Evolutionary conservation across 2,113 vertebrate genomes (phyloP).

Genomic region (Alethe diademata): DNA sequence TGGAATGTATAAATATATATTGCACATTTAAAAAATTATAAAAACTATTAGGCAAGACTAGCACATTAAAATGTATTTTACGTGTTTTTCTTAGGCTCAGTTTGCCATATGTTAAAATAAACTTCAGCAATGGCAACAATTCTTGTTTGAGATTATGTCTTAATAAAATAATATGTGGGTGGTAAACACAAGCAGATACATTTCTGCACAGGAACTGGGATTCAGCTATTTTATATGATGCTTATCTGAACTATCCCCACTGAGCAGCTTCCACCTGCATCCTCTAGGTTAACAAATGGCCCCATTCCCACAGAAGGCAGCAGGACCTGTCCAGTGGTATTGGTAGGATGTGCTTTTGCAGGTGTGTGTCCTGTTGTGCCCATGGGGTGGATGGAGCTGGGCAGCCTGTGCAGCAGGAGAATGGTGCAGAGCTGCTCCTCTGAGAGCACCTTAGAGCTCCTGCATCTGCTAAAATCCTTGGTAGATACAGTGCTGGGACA

Average conservation of each 20-base stretch:
- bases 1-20: constrained; percentile 63
- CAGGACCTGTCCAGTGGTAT: not conserved
- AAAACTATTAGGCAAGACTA: constrained; percentile 56
- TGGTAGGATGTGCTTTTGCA: rapidly evolving
- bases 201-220: not conserved
- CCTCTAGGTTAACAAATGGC: not conserved
- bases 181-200: constrained; percentile 49
- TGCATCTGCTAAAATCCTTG: not conserved
- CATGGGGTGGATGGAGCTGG: rapidly evolving
- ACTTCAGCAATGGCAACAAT: constrained; percentile 70
- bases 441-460: not conserved
- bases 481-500: not conserved
- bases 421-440: not conserved
- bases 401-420: not conserved
- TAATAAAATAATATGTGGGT: constrained; percentile 75
- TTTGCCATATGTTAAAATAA: constrained; percentile 74
- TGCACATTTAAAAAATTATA: constrained; percentile 26
- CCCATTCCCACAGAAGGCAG: not conserved
- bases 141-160: constrained; percentile 68
- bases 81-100: constrained; percentile 67
- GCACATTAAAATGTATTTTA: constrained; percentile 55
- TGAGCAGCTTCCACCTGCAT: not conserved
- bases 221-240: not conserved
- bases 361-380: rapidly evolving
- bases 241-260: not conserved